These are phyloP conservation scores for Drosophila azteca DNA, from an alignment of 1,140 invertebrate species.

Conservation along the genomic window DNA sequence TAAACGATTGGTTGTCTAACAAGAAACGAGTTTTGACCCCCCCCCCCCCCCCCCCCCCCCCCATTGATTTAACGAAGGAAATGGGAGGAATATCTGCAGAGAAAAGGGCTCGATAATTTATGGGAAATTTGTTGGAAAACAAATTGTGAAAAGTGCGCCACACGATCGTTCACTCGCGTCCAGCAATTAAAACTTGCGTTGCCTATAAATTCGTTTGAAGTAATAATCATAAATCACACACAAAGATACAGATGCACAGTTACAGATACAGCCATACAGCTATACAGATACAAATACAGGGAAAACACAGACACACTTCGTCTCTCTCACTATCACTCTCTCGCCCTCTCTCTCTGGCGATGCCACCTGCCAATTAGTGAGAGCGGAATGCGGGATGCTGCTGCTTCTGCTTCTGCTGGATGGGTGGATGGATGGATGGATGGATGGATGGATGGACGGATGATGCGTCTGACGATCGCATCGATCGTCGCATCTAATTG, in stretches of 20 bases:
- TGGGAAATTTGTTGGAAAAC: constrained; percentile 62
- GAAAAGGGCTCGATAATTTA: constrained; percentile 26
- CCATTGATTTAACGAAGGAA: no score
- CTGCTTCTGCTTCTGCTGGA: constrained; percentile 23
- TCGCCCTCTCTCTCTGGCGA: background rate
- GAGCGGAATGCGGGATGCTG: constrained; percentile 16
- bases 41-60: no score
- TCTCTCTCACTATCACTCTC: no score
- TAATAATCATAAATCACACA: constrained; percentile 64
- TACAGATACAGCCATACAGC: background rate
- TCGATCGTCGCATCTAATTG: constrained; percentile 51
- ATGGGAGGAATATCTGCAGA: background rate
- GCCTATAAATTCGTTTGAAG: constrained; percentile 60
- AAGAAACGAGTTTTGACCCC: no score
- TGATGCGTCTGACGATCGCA: constrained; percentile 37
- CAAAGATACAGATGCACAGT: constrained; percentile 10
- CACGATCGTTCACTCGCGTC: constrained; percentile 16
- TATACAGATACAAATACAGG: constrained; percentile 1
- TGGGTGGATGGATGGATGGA: constrained; percentile 31
- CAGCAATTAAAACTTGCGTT: constrained; percentile 50
- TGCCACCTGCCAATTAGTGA: constrained; percentile 54
- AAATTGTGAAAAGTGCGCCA: constrained; percentile 56
- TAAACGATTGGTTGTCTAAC: no score
- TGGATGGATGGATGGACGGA: constrained; percentile 46
- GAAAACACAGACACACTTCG: no score